These are phyloP conservation scores for Pseudopleuronectes americanus DNA, from an alignment of 2,797 vertebrate species.

Conservation along the genomic window DNA sequence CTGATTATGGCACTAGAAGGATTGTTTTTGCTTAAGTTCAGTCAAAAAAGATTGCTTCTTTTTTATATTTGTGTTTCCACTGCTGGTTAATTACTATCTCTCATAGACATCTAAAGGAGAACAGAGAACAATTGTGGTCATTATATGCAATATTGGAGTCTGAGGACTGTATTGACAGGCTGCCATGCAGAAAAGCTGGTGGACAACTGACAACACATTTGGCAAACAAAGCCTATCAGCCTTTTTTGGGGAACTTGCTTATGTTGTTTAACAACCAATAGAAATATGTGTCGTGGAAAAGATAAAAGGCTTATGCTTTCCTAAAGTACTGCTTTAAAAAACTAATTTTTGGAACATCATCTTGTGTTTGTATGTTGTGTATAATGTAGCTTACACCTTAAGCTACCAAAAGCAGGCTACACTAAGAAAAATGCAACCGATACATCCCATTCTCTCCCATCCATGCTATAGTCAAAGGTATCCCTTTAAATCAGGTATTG, in stretches of 20 bases:
- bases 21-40: background rate
- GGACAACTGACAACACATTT: slow-evolving; percentile 1
- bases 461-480: no score
- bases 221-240: slow-evolving; percentile 11
- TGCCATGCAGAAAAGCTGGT: slow-evolving; percentile 6
- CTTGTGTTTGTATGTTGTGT: no score
- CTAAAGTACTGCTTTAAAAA: slow-evolving; percentile 11
- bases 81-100: background rate
- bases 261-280: slow-evolving; percentile 10
- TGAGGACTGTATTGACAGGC: slow-evolving; percentile 4
- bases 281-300: slow-evolving; percentile 9
- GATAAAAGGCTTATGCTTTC: slow-evolving; percentile 12
- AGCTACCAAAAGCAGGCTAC: no score
- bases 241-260: slow-evolving; percentile 15
- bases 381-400: no score
- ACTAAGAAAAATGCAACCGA: no score
- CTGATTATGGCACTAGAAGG: background rate
- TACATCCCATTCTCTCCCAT: no score
- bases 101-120: background rate
- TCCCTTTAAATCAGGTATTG: no score
- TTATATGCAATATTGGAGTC: background rate
- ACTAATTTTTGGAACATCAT: no score
- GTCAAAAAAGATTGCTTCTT: background rate
- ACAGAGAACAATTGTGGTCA: background rate
- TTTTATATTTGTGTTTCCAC: background rate